Conservation (phyloP, 2,113 vertebrate genomes). For the Cyanistes caeruleus region DNA sequence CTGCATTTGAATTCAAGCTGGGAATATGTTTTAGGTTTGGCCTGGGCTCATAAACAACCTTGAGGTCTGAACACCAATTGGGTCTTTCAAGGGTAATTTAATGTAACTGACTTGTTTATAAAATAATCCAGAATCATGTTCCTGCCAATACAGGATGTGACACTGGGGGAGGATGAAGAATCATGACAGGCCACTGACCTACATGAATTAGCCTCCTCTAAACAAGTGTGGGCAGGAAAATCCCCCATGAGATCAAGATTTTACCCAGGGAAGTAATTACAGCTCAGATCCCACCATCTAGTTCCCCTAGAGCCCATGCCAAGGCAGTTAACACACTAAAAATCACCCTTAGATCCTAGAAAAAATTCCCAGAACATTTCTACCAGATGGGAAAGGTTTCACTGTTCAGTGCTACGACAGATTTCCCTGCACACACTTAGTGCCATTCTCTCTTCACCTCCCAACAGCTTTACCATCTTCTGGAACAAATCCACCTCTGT, state of each 20-base stretch:
- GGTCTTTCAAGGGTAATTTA: slow-evolving; percentile 1
- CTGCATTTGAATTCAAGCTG: background rate
- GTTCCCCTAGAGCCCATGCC: background rate
- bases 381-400: background rate
- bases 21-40: background rate
- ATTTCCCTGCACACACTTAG: background rate
- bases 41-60: background rate
- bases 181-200: background rate
- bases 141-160: background rate
- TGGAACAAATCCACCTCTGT: background rate
- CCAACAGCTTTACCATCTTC: background rate
- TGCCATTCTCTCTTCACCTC: background rate
- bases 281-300: background rate
- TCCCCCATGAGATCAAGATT: background rate
- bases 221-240: slow-evolving; percentile 10
- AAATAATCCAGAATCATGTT: background rate
- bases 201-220: background rate
- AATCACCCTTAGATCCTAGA: background rate
- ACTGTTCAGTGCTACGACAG: background rate
- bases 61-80: background rate
- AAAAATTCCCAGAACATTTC: background rate
- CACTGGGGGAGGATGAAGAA: background rate
- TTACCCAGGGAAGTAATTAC: background rate
- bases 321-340: background rate
- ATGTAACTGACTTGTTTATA: slow-evolving; percentile 24